Base-by-base conservation (phyloP, 2,888 invertebrate genomes). In the Periphyllus acericola region DNA sequence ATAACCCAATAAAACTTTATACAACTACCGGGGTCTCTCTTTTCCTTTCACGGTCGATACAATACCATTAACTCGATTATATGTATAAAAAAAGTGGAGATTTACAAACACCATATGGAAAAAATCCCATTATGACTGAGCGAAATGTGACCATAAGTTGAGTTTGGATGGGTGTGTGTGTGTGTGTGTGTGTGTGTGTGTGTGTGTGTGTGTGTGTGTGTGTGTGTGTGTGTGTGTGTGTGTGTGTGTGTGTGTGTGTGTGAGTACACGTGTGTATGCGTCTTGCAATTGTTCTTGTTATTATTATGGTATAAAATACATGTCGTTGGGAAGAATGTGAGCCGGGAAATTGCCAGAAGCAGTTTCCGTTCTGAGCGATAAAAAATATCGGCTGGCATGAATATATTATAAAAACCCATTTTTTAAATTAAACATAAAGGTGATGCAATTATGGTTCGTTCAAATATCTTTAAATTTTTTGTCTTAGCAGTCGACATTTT, bases 41-140 rank as follows among this genome's bases (percentile, higher is more conserved):
- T 72, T 86, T 86, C 32, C 60, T 72, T 87, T 74, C 40, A 81
- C 74, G 46, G 80, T 66, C 80, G 72, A 87, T 80, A 60, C 87
- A 32, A 86, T 81, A 87, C 74, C 81, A 81, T 87, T 87, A 81
- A 87, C 87, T 87, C 74, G 74, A 81, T 74, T 87, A 81, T 81
- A 74, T 60, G 78, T 46, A 81, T 66, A 55, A 34, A 78, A 78
- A 80, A 79, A 60, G 74, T 74, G 81, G 25, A 87, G 40, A 81
- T 81, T 81, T 81, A 74, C 74, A 87, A 74, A 34, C 40, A 71
- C 72, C 80, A 74, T 87, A 81, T 74, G 87, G 60, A 87, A 74
- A 74, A 40, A 87, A 80, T 74, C 80, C 40, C 74, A 74, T 74
- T 74, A 72, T 80, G 86, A 72, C 36, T 29, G 36, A 87, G 60